phyloP scores from a whole-genome alignment of 2,888 invertebrate genomes.

The Lasius fuliginosus region DNA sequence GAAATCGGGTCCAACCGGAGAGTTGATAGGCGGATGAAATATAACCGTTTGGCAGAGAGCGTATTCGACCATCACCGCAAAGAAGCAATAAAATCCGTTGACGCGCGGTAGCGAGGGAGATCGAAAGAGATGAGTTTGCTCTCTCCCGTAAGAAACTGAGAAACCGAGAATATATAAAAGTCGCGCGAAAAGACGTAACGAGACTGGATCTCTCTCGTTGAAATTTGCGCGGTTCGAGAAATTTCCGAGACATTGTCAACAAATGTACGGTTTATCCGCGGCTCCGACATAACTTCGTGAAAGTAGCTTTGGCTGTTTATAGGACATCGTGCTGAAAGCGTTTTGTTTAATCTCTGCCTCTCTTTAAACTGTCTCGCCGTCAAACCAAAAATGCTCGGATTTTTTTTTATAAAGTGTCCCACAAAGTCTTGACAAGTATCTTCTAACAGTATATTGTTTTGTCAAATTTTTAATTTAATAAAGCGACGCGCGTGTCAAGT shows the following conservation, averaged over 20 bases:
- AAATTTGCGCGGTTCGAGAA: slow-evolving; percentile 21
- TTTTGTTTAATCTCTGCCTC: slow-evolving; percentile 27
- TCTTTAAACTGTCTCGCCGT: background rate
- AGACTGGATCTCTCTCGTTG: slow-evolving; percentile 34
- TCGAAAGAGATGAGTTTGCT: slow-evolving; percentile 25
- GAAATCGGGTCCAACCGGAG: slow-evolving; percentile 49
- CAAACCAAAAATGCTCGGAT: slow-evolving; percentile 16
- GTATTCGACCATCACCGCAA: slow-evolving; percentile 53
- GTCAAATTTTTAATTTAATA: background rate
- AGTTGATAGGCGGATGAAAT: slow-evolving; percentile 73
- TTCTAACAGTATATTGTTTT: background rate
- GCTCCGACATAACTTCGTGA: slow-evolving; percentile 29
- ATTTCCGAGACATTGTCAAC: slow-evolving; percentile 24
- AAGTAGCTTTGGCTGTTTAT: slow-evolving; percentile 29
- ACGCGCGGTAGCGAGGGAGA: slow-evolving; percentile 27
- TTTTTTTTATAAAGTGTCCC: slow-evolving; percentile 7
- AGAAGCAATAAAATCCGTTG: slow-evolving; percentile 72
- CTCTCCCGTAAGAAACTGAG: slow-evolving; percentile 41
- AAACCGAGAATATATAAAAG: slow-evolving; percentile 30
- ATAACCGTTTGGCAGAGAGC: slow-evolving; percentile 58
- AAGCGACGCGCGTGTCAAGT: background rate
- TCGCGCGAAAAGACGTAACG: slow-evolving; percentile 22
- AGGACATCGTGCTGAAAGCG: slow-evolving; percentile 11
- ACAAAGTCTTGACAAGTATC: slow-evolving; percentile 5
- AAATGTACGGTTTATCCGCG: slow-evolving; percentile 10